A percentile compares a stretch with the other conserved stretches of the same genome.
These are phyloP conservation scores for Eucidaris tribuloides DNA, from an alignment of 35 echinoderm and acorn worm species.

Conservation along the genomic window DNA sequence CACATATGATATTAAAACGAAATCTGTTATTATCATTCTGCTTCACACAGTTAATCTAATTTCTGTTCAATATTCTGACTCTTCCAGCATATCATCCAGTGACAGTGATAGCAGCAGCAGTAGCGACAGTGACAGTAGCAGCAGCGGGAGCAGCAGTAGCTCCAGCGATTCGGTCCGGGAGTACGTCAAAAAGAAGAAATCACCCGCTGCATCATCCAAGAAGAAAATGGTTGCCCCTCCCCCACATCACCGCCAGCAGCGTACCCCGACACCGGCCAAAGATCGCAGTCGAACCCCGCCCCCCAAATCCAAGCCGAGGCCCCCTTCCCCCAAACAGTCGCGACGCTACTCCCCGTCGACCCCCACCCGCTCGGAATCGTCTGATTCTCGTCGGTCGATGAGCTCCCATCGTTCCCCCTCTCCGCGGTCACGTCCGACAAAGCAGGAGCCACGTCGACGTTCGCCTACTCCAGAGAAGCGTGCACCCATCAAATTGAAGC, in stretches of 20 bases:
- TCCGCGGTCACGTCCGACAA: not conserved
- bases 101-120: constrained; percentile 1
- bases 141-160: not conserved
- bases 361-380: constrained; percentile 14
- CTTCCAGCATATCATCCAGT: constrained; percentile 4
- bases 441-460: not conserved
- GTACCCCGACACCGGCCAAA: not conserved
- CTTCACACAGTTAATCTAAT: too few species aligned
- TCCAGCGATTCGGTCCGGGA: constrained; percentile 6
- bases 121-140: not conserved
- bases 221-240: not conserved
- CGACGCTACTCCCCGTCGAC: constrained; percentile 20
- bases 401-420: not conserved
- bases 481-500: not conserved
- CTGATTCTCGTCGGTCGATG: not conserved
- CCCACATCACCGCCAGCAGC: not conserved
- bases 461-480: constrained; percentile 23
- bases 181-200: constrained; percentile 16
- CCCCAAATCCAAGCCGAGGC: not conserved
- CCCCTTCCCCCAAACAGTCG: not conserved
- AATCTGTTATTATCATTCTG: too few species aligned
- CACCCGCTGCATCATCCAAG: not conserved
- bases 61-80: too few species aligned
- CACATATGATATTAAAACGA: too few species aligned
- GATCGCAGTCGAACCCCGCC: not conserved